These are phyloP conservation scores for Trachelus stipa DNA, from an alignment of 2,888 invertebrate genomes.

Conservation along the genomic window DNA sequence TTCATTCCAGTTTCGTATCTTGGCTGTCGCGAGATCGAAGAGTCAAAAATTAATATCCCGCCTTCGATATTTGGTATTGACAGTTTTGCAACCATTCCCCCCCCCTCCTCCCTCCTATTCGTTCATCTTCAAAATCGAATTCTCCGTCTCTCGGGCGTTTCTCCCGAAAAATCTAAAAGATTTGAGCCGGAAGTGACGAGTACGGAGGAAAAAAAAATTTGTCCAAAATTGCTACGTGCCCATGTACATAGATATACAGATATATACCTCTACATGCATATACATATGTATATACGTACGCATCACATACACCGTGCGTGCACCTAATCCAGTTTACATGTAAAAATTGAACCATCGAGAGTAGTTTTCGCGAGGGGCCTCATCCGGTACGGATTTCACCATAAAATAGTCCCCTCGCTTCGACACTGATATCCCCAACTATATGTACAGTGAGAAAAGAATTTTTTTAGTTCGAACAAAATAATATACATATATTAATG, in stretches of 20 bases:
- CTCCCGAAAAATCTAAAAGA: neutral
- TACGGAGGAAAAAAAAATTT: neutral
- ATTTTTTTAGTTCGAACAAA: neutral
- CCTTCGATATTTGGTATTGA: neutral
- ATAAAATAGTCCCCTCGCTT: neutral
- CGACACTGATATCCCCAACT: neutral
- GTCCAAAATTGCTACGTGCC: conserved; percentile 14
- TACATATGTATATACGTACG: conserved; percentile 19
- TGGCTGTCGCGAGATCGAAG: neutral
- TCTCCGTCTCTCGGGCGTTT: neutral
- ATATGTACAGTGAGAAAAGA: neutral
- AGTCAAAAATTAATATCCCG: neutral
- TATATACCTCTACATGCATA: conserved; percentile 23
- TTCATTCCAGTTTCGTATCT: neutral
- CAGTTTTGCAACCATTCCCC: neutral
- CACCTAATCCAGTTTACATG: neutral
- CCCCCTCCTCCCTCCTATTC: neutral
- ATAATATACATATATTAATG: too few species aligned
- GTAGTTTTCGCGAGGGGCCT: neutral
- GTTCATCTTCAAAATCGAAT: neutral
- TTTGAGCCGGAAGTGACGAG: neutral
- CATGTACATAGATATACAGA: conserved; percentile 24
- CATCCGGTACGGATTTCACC: neutral
- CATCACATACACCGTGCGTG: neutral
- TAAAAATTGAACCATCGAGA: neutral